Evolutionary conservation across 2,888 invertebrate species (phyloP).

Genomic region (Schizotus pectinicornis): DNA sequence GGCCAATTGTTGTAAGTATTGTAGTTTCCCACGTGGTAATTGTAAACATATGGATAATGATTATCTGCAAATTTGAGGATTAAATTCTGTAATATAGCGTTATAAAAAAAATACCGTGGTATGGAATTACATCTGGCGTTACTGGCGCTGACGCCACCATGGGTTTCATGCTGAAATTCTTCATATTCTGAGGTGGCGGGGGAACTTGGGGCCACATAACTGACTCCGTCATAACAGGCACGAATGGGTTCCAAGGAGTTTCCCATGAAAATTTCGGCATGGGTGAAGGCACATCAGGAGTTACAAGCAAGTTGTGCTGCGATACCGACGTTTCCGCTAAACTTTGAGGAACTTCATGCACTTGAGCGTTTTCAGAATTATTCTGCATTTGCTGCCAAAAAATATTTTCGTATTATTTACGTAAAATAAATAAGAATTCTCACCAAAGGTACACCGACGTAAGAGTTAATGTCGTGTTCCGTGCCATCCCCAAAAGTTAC

Average conservation of each 20-base stretch:
- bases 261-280: slow-evolving; percentile 29
- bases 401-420: not conserved
- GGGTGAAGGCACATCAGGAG: slow-evolving; percentile 25
- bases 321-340: slow-evolving; percentile 7
- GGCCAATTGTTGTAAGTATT: slow-evolving; percentile 33
- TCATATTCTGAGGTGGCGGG: slow-evolving; percentile 28
- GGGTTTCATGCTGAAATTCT: slow-evolving; percentile 40
- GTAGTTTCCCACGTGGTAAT: slow-evolving; percentile 41
- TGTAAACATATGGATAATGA: slow-evolving; percentile 41
- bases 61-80: slow-evolving; percentile 35
- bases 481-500: slow-evolving; percentile 9
- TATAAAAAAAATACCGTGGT: slow-evolving; percentile 37
- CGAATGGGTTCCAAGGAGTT: slow-evolving; percentile 34
- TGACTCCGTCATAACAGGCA: slow-evolving; percentile 31
- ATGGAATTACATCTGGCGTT: slow-evolving; percentile 46
- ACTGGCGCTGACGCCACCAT: slow-evolving; percentile 48
- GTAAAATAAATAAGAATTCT: slow-evolving; percentile 8
- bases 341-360: not conserved
- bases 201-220: slow-evolving; percentile 41
- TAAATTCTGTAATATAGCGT: not conserved
- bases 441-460: slow-evolving; percentile 47
- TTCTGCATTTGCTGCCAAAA: slow-evolving; percentile 38
- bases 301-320: slow-evolving; percentile 24
- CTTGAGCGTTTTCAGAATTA: not conserved
- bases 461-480: slow-evolving; percentile 41